Evolutionary conservation across 2,797 vertebrate species (phyloP), one percentile per base, ranked within the genome.

Genomic region (Phataginus tricuspis): DNA sequence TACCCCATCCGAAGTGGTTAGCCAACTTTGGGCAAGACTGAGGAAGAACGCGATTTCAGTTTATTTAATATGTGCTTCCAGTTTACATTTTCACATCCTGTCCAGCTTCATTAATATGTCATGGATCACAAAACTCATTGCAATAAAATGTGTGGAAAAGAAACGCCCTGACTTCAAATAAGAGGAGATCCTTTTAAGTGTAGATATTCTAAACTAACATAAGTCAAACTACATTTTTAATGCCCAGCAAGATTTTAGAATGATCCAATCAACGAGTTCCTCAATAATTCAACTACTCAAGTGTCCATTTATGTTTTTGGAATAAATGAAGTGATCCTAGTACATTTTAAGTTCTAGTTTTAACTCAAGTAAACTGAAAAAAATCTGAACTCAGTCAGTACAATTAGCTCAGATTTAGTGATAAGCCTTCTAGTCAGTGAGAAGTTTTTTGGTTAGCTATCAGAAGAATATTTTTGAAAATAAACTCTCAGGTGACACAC

Each of bases 11-110:
- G 84, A 94, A 97, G 97, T 34, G 83, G 95, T 93, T 95, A 97
- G 96, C 92, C 93, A 97, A 89, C 61, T 96, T 90, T 97, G 94
- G 96, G 88, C 96, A 91, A 97, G 97, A 96, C 61, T 34, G 45
- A 49, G 96, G 91, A 97, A 98, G 91, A 97, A 88, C 37, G 64
- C 15, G 15, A 96, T 93, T 96, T 77, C 3, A 37, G 68, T 97
- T 98, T 97, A 95, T 96, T 97, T 98, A 95, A 96, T 97, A 94
- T 93, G 83, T 68, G 72, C 39, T 77, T 74, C 82, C 64, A 96
- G 95, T 98, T 98, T 97, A 90, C 90, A 91, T 96, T 84, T 97
- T 96, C 74, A 74, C n/a, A 96, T 96, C 74, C 93, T 91, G 90
- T 79, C 64, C 31, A 49, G 72, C 69, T 95, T 98, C 83, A 82